Evolutionary conservation across 2,797 vertebrate species (phyloP).

Genomic region (Anisognathus igniventris): DNA sequence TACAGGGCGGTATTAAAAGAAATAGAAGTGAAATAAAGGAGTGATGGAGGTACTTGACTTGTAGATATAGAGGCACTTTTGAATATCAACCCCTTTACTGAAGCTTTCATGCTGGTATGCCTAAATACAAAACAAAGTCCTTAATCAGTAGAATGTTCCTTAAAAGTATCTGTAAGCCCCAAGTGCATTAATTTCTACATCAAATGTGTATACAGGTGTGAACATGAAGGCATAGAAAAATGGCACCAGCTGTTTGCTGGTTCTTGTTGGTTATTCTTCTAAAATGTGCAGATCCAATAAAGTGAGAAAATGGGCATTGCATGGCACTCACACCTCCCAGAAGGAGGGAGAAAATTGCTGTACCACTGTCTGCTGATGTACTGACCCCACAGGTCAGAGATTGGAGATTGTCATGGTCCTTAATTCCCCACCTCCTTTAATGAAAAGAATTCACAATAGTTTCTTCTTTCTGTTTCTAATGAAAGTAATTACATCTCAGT

Average conservation of each 20-base stretch:
- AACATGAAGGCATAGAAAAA: not conserved
- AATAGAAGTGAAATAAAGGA: not conserved
- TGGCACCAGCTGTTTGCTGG: not conserved
- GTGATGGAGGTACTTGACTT: not conserved
- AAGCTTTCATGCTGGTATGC: not conserved
- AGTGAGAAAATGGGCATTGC: not conserved
- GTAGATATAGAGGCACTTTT: not conserved
- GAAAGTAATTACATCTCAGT: not conserved
- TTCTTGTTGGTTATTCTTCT: not conserved
- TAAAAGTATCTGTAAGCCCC: not conserved
- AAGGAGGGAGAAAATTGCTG: not conserved
- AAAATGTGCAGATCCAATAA: not conserved
- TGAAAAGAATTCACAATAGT: not conserved
- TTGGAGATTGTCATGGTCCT: rapidly evolving
- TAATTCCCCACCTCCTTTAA: not conserved
- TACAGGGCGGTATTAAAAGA: not conserved
- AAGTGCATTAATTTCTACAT: not conserved
- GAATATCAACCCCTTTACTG: not conserved
- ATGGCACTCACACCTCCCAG: not conserved
- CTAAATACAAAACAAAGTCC: not conserved
- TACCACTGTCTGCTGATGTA: not conserved
- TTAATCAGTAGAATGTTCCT: not conserved
- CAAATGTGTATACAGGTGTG: not conserved
- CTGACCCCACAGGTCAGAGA: not conserved
- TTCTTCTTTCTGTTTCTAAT: not conserved